Percentiles rank a stretch among this genome's conserved stretches.
phyloP scores from a whole-genome alignment of 2,888 invertebrate genomes.

The Rhagophthalmus giganteus region DNA sequence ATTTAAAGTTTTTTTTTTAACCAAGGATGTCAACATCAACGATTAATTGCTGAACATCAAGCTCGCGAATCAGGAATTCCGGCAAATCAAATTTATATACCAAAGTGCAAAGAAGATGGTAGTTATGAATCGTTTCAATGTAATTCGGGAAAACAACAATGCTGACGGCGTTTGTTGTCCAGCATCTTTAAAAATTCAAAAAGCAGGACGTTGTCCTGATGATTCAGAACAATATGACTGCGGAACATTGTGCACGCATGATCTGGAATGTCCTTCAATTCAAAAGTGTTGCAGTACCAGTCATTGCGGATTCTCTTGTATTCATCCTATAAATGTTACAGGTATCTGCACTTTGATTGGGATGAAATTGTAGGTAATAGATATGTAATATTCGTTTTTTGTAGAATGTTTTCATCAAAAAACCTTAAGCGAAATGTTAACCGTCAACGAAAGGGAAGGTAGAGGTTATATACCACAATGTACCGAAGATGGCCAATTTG shows the following conservation, averaged over 20 bases:
- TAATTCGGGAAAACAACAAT: constrained; percentile 66
- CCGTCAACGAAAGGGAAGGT: constrained; percentile 77
- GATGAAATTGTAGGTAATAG: too few species aligned
- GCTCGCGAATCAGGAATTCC: constrained; percentile 74
- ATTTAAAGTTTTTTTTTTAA: not conserved
- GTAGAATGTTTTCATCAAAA: constrained; percentile 79
- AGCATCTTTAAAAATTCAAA: constrained; percentile 72
- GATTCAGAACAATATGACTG: too few species aligned
- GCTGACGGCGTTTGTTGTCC: constrained; percentile 92
- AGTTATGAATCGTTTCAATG: constrained; percentile 74
- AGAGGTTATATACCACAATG: constrained; percentile 86
- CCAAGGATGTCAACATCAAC: constrained; percentile 69
- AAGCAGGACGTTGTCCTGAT: constrained; percentile 78
- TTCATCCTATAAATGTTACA: constrained; percentile 75
- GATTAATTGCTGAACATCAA: constrained; percentile 60
- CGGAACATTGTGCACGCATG: constrained; percentile 64
- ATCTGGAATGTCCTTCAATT: constrained; percentile 79
- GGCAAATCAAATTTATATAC: constrained; percentile 73
- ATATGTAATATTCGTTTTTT: too few species aligned
- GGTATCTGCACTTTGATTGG: too few species aligned
- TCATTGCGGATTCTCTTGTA: constrained; percentile 73
- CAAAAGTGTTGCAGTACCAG: constrained; percentile 80
- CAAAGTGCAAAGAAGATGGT: constrained; percentile 72
- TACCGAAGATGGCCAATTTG: constrained; percentile 69
- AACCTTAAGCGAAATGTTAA: constrained; percentile 74